These are phyloP conservation scores for Hyles euphorbiae DNA, from an alignment of 1,140 invertebrate genomes.

Conservation along the genomic window DNA sequence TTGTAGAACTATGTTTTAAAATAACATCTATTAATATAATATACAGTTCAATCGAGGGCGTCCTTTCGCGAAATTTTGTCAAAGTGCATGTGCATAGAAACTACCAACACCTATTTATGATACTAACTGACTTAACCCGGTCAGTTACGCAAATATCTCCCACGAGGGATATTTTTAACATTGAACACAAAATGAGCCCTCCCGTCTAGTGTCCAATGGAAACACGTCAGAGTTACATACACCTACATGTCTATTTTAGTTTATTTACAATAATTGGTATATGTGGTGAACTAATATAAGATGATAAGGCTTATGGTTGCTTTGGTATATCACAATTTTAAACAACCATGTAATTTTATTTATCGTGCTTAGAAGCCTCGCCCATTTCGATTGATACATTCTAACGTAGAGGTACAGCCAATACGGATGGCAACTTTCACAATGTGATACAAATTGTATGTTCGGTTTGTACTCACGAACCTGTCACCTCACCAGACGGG, in stretches of 20 bases:
- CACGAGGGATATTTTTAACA: slow-evolving; percentile 57
- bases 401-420: slow-evolving; percentile 7
- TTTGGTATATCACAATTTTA: too few species aligned
- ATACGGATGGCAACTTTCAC: slow-evolving; percentile 25
- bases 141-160: slow-evolving; percentile 64
- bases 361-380: too few species aligned
- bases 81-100: slow-evolving; percentile 18
- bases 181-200: slow-evolving; percentile 47
- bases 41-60: too few species aligned
- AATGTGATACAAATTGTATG: slow-evolving; percentile 20
- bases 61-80: too few species aligned
- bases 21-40: too few species aligned
- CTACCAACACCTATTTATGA: slow-evolving; percentile 32
- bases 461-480: slow-evolving; percentile 26
- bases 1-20: too few species aligned
- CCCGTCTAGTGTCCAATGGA: slow-evolving; percentile 33
- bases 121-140: slow-evolving; percentile 59
- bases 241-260: background rate
- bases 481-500: slow-evolving; percentile 44
- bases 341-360: too few species aligned
- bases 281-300: too few species aligned
- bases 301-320: too few species aligned
- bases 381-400: background rate
- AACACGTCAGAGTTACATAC: slow-evolving; percentile 2
- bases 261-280: background rate